Conservation (phyloP, 1,140 invertebrate species). For the Anastatus disparis region DNA sequence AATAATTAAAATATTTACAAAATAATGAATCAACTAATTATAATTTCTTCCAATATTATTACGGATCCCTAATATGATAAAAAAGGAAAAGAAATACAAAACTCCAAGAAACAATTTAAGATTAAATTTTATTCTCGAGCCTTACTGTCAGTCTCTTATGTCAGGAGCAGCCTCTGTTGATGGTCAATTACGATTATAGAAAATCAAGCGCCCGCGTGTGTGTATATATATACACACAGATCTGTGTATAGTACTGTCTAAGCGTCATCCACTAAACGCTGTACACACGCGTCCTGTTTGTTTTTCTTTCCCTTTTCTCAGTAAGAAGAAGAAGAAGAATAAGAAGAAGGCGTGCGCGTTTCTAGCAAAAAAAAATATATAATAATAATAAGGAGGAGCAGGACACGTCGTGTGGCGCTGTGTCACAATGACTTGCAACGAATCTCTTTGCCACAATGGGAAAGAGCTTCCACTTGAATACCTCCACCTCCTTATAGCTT, state of each 20-base stretch:
- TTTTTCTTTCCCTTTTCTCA: too few species aligned
- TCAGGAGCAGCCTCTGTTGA: not conserved
- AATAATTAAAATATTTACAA: too few species aligned
- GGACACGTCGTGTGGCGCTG: constrained; percentile 1
- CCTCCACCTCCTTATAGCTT: not conserved
- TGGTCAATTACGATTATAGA: constrained; percentile 32
- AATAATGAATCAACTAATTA: too few species aligned
- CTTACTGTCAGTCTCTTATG: too few species aligned
- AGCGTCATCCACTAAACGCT: not conserved
- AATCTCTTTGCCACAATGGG: too few species aligned
- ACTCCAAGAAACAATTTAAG: constrained; percentile 13
- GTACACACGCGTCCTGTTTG: not conserved
- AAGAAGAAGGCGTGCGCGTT: too few species aligned
- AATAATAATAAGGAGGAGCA: too few species aligned
- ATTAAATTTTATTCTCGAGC: not conserved
- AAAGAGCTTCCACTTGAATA: not conserved
- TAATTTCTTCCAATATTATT: too few species aligned
- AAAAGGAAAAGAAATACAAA: not conserved
- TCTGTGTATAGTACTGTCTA: too few species aligned
- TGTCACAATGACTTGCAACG: constrained; percentile 28
- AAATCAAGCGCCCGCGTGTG: not conserved
- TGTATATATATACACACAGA: too few species aligned
- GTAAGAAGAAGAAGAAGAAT: not conserved
- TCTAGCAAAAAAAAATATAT: too few species aligned
- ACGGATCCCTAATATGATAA: too few species aligned